Evolutionary conservation across 2,888 invertebrate species (phyloP).

Genomic region (Gymnocheta viridis): DNA sequence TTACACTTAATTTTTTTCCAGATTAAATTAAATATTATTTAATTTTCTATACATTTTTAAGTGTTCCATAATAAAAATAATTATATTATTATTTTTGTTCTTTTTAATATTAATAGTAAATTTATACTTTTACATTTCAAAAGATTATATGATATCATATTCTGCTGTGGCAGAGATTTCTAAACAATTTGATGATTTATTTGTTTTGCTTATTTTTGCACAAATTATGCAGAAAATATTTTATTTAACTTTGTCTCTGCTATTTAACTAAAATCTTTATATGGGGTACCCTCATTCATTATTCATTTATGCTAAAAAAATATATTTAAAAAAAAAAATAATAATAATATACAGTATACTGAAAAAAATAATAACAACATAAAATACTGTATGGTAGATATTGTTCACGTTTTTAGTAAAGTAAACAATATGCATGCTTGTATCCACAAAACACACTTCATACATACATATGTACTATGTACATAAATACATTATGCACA

Average conservation of each 20-base stretch:
- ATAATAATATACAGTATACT: slow-evolving; percentile 26
- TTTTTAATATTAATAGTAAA: not conserved
- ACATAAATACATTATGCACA: not conserved
- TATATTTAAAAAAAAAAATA: too few relatives aligned
- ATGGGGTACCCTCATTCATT: slow-evolving; percentile 15
- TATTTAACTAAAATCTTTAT: not conserved
- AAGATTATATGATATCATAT: not conserved
- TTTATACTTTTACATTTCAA: not conserved
- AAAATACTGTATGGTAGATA: slow-evolving; percentile 7
- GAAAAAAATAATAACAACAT: slow-evolving; percentile 5
- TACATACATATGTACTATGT: too few relatives aligned
- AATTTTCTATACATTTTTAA: too few relatives aligned
- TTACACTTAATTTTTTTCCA: too few relatives aligned
- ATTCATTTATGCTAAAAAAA: slow-evolving; percentile 49
- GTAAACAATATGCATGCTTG: not conserved
- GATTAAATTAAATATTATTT: too few relatives aligned
- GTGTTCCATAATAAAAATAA: not conserved
- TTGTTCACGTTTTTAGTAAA: slow-evolving; percentile 42
- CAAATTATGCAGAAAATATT: slow-evolving; percentile 29
- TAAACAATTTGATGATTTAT: slow-evolving; percentile 11
- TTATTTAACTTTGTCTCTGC: not conserved
- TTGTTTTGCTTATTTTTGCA: not conserved
- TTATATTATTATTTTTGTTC: not conserved
- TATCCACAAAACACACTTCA: not conserved
- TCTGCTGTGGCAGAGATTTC: not conserved